Conservation (phyloP, 2,888 invertebrate genomes). For the Aphidoletes aphidimyza region DNA sequence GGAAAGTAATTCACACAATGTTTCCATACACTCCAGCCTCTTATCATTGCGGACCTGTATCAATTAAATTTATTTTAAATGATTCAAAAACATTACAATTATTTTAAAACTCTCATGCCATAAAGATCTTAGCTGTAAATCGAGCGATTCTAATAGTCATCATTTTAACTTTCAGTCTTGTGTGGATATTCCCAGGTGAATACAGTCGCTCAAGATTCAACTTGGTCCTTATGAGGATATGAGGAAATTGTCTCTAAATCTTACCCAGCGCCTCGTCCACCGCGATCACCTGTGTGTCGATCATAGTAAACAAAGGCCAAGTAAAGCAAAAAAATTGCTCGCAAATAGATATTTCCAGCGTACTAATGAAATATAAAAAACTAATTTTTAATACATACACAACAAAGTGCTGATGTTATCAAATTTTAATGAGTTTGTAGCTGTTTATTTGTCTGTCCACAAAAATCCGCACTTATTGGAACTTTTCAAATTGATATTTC, state of each 20-base stretch:
- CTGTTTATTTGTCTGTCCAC: too few species aligned
- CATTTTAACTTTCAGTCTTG: too few species aligned
- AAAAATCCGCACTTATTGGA: too few species aligned
- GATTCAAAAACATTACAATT: background rate
- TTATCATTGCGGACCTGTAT: constrained; percentile 67
- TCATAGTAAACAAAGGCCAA: constrained; percentile 76
- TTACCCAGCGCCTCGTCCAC: constrained; percentile 69
- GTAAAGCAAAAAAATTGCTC: constrained; percentile 69
- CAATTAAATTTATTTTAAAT: background rate
- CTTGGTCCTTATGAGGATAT: too few species aligned
- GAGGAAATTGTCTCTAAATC: too few species aligned
- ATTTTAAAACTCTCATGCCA: background rate
- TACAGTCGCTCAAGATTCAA: too few species aligned
- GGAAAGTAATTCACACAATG: constrained; percentile 88
- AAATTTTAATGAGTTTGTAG: too few species aligned
- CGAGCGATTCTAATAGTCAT: too few species aligned
- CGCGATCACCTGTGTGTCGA: constrained; percentile 70
- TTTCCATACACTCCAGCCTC: constrained; percentile 77
- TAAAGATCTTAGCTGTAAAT: too few species aligned
- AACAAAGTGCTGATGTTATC: too few species aligned
- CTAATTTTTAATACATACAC: background rate
- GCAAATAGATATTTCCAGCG: constrained; percentile 57
- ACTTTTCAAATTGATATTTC: too few species aligned
- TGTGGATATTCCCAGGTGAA: too few species aligned
- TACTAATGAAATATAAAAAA: constrained; percentile 56